Percentiles rank a stretch among this genome's conserved stretches.
These are phyloP conservation scores for Leguminivora glycinivorella DNA, from an alignment of 1,140 invertebrate species.

Conservation along the genomic window DNA sequence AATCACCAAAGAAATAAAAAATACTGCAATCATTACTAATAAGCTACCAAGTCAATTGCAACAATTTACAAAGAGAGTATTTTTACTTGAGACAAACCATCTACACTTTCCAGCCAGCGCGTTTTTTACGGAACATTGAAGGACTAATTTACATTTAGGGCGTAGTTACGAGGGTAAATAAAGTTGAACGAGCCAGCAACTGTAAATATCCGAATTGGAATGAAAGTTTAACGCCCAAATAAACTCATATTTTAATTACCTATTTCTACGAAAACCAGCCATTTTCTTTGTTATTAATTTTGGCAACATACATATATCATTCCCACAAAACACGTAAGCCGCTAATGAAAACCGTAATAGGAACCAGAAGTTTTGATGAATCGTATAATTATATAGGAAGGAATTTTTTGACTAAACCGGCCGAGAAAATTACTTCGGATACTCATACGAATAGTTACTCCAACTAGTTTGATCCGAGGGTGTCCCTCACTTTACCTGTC, in stretches of 20 bases:
- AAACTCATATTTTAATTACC: conserved; percentile 7
- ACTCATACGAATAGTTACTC: too few species aligned
- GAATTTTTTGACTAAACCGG: too few species aligned
- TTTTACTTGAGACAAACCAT: conserved; percentile 8
- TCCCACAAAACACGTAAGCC: too few species aligned
- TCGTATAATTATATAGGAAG: too few species aligned
- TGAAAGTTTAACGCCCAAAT: not conserved
- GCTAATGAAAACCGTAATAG: too few species aligned
- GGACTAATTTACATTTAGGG: conserved; percentile 10
- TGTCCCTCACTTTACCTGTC: too few species aligned
- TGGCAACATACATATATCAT: too few species aligned
- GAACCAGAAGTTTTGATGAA: too few species aligned
- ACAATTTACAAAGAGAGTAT: not conserved
- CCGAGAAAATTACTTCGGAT: too few species aligned
- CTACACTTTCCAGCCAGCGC: not conserved
- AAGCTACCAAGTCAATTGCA: conserved; percentile 7
- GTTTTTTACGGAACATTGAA: conserved; percentile 22
- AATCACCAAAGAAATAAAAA: not conserved
- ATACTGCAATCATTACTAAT: not conserved
- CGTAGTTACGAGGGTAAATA: not conserved
- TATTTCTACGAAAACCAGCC: not conserved
- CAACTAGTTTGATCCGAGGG: too few species aligned
- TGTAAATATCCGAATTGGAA: conserved; percentile 10
- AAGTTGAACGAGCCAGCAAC: not conserved
- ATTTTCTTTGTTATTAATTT: not conserved